Percentiles rank a stretch among this genome's conserved stretches.
phyloP scores from a whole-genome alignment of 1,140 invertebrate species.

The Trissolcus basalis region DNA sequence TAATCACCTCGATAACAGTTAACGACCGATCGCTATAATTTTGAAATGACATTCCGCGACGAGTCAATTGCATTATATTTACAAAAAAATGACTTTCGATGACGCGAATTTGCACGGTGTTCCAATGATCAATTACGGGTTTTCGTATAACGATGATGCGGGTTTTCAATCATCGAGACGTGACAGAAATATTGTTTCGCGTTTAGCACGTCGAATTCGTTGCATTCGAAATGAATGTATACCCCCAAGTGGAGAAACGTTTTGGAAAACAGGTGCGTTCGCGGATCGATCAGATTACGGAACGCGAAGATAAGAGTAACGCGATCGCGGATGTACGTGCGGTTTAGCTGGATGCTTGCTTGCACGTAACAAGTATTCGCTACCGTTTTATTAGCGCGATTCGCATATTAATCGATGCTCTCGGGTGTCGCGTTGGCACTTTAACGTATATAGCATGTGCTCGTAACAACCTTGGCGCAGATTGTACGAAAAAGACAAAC shows the following conservation, averaged over 20 bases:
- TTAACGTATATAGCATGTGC: conserved; percentile 6
- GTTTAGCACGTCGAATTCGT: not conserved
- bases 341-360: conserved; percentile 17
- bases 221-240: not conserved
- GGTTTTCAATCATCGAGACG: conserved; percentile 19
- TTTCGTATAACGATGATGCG: conserved; percentile 12
- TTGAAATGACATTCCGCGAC: conserved; percentile 16
- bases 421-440: conserved; percentile 16
- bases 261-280: conserved; percentile 27
- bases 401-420: conserved; percentile 40
- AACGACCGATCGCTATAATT: conserved; percentile 24
- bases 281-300: conserved; percentile 23
- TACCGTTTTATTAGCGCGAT: conserved; percentile 40
- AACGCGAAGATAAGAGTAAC: conserved; percentile 20
- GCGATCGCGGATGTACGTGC: conserved; percentile 28
- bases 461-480: conserved; percentile 11
- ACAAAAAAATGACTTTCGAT: conserved; percentile 14
- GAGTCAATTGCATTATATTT: conserved; percentile 22
- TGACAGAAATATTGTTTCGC: conserved; percentile 5
- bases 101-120: not conserved
- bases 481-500: conserved; percentile 29
- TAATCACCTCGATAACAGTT: conserved; percentile 25
- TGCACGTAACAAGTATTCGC: conserved; percentile 17
- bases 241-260: not conserved
- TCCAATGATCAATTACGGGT: not conserved